Evolutionary conservation across 2,888 invertebrate genomes (phyloP).

Genomic region (Oxytorus armatus): DNA sequence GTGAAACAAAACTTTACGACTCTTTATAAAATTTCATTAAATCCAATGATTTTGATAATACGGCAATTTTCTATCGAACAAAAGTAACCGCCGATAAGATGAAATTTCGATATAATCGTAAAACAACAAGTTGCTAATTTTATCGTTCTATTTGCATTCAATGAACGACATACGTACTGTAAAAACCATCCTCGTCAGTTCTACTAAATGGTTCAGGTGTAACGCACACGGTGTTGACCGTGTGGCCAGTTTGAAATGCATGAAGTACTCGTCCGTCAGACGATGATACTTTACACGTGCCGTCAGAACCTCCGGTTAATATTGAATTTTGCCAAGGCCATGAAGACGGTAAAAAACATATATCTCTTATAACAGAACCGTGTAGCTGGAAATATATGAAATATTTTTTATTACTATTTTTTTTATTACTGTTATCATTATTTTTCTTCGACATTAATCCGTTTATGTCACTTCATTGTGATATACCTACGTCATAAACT

Average conservation of each 20-base stretch:
- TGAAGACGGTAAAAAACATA: conserved; percentile 84
- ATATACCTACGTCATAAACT: conserved; percentile 84
- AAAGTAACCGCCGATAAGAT: too few relatives aligned
- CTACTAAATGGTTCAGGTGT: conserved; percentile 84
- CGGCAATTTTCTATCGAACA: too few relatives aligned
- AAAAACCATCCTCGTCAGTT: conserved; percentile 83
- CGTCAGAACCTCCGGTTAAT: conserved; percentile 83
- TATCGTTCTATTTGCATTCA: neutral
- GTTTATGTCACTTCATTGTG: neutral
- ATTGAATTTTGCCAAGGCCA: conserved; percentile 85
- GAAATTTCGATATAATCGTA: too few relatives aligned
- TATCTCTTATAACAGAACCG: conserved; percentile 83
- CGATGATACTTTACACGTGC: conserved; percentile 84
- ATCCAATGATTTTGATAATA: too few relatives aligned
- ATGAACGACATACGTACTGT: conserved; percentile 78
- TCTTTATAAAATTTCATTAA: too few relatives aligned
- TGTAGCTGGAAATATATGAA: conserved; percentile 80
- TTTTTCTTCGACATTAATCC: neutral
- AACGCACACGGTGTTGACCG: conserved; percentile 83
- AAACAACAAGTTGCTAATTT: too few relatives aligned
- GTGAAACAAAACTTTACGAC: too few relatives aligned
- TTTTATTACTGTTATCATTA: neutral
- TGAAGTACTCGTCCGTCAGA: conserved; percentile 84
- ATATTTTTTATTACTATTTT: conserved; percentile 12
- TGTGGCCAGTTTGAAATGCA: conserved; percentile 83